phyloP scores from a whole-genome alignment of 2,888 invertebrate genomes.

The Hydropsyche betteni region DNA sequence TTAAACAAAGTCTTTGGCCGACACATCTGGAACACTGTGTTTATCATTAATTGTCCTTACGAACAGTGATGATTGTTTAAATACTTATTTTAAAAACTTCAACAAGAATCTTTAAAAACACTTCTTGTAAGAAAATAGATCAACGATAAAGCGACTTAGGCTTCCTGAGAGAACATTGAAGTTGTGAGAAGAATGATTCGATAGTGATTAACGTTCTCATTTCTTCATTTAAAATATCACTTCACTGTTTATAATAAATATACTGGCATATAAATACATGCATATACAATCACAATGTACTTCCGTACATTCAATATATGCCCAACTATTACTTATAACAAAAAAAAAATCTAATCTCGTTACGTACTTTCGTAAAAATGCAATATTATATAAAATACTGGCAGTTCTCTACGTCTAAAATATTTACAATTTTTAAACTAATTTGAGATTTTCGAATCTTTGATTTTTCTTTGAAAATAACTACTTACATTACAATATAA shows the following conservation, averaged over 20 bases:
- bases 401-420: slow-evolving; percentile 43
- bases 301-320: slow-evolving; percentile 4
- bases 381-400: slow-evolving; percentile 48
- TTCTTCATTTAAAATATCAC: slow-evolving; percentile 17
- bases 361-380: slow-evolving; percentile 43
- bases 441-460: slow-evolving; percentile 46
- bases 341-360: slow-evolving; percentile 34
- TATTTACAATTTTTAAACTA: slow-evolving; percentile 34
- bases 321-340: neutral
- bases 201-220: slow-evolving; percentile 10
- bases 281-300: slow-evolving; percentile 1
- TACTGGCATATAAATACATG: slow-evolving; percentile 13
- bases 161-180: neutral
- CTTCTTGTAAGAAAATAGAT: slow-evolving; percentile 37
- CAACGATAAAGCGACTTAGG: slow-evolving; percentile 34
- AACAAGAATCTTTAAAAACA: slow-evolving; percentile 37
- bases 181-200: slow-evolving; percentile 3
- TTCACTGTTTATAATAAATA: slow-evolving; percentile 16
- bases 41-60: slow-evolving; percentile 39
- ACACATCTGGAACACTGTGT: slow-evolving; percentile 48
- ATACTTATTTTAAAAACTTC: slow-evolving; percentile 31
- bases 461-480: slow-evolving; percentile 46
- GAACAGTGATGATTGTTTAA: slow-evolving; percentile 26
- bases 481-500: slow-evolving; percentile 42
- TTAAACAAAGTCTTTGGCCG: slow-evolving; percentile 51